Evolutionary conservation across 2,113 vertebrate genomes (phyloP).

Genomic region (Peromyscus leucopus): DNA sequence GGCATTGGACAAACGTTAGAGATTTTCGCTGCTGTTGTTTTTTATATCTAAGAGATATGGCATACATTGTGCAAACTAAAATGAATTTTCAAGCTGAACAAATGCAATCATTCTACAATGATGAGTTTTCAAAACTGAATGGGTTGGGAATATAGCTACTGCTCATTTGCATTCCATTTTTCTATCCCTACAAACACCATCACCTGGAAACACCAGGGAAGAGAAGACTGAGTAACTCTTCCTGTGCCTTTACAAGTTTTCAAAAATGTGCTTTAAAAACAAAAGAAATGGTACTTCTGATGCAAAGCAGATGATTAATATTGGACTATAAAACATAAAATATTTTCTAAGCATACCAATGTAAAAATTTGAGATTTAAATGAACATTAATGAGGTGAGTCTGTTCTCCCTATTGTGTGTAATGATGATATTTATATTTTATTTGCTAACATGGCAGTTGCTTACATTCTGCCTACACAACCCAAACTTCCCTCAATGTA

Average conservation of each 20-base stretch:
- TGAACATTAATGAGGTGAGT: not conserved
- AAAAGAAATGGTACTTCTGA: not conserved
- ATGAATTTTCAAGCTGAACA: slow-evolving; percentile 32
- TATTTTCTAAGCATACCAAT: not conserved
- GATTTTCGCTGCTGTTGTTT: not conserved
- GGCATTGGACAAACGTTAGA: not conserved
- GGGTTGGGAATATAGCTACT: not conserved
- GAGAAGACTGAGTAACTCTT: not conserved
- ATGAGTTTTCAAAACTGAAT: slow-evolving; percentile 24
- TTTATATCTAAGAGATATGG: not conserved
- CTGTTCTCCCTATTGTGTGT: not conserved
- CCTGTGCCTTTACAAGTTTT: not conserved
- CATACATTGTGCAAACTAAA: not conserved
- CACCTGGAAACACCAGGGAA: not conserved
- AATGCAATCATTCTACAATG: not conserved
- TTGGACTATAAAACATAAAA: not conserved
- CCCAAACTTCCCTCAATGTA: not conserved
- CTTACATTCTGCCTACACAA: not conserved
- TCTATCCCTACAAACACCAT: not conserved
- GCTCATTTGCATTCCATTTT: not conserved
- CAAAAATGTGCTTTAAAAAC: not conserved
- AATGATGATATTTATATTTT: not conserved
- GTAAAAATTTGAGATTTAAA: not conserved
- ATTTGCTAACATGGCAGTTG: not conserved
- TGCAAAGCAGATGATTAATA: not conserved